These are phyloP conservation scores for Channallabes apus DNA, from an alignment of 2,797 vertebrate species.

Conservation along the genomic window DNA sequence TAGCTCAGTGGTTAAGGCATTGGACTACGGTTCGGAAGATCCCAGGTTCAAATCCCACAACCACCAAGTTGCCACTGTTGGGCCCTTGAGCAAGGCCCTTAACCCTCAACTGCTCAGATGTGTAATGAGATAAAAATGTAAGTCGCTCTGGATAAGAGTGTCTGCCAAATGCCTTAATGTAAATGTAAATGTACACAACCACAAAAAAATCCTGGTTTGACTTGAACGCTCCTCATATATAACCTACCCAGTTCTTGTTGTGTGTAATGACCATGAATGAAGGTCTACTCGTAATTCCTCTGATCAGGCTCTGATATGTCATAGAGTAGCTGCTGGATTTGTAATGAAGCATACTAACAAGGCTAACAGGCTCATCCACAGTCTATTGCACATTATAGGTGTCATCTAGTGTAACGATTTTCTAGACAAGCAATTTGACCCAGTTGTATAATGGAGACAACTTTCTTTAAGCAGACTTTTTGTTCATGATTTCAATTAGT, in stretches of 20 bases:
- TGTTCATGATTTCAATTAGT: constrained; percentile 6
- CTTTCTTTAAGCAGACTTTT: constrained; percentile 7
- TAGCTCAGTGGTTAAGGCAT: too few relatives aligned
- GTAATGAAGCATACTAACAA: not conserved
- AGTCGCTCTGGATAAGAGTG: too few relatives aligned
- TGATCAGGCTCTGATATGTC: constrained; percentile 1
- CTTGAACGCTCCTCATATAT: not conserved
- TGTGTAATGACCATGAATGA: not conserved
- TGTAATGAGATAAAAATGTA: too few relatives aligned
- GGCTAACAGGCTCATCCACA: constrained; percentile 7
- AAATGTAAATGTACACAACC: too few relatives aligned
- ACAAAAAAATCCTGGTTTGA: too few relatives aligned
- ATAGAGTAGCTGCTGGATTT: not conserved
- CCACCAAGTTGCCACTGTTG: too few relatives aligned
- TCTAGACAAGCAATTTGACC: not conserved
- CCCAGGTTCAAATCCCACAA: too few relatives aligned
- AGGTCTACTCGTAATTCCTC: not conserved
- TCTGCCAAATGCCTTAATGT: too few relatives aligned
- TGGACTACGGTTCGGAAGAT: too few relatives aligned
- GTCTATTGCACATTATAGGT: not conserved
- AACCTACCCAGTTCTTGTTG: not conserved
- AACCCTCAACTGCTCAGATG: too few relatives aligned
- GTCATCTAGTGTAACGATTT: not conserved
- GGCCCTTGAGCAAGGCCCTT: too few relatives aligned
- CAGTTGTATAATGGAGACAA: not conserved